phyloP scores from a whole-genome alignment of 2,888 invertebrate genomes.

The Lasioglossum vierecki region DNA sequence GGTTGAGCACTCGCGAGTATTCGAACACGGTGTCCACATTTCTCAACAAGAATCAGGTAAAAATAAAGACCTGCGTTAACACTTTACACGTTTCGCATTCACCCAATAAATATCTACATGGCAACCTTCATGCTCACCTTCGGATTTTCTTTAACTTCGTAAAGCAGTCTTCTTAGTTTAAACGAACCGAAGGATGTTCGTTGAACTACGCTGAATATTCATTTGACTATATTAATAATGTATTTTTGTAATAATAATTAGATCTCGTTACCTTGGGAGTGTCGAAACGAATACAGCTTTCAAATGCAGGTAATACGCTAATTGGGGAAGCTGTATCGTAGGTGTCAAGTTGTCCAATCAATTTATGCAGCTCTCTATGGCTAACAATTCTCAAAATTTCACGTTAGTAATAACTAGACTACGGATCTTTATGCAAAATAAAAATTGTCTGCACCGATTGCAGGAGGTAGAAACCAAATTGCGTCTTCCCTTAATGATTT shows the following conservation, averaged over 20 bases:
- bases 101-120: conserved; percentile 42
- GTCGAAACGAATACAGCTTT: neutral
- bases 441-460: no score
- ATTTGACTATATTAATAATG: conserved; percentile 23
- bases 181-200: conserved; percentile 19
- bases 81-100: neutral
- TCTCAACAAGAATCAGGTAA: conserved; percentile 18
- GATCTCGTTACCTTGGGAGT: conserved; percentile 1
- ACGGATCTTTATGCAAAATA: no score
- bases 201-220: conserved; percentile 8
- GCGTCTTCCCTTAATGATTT: no score
- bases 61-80: conserved; percentile 27
- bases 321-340: neutral
- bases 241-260: conserved; percentile 8
- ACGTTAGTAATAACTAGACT: neutral
- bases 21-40: neutral
- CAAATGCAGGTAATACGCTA: neutral
- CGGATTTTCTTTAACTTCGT: neutral
- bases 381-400: neutral
- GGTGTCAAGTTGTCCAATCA: neutral
- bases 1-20: neutral
- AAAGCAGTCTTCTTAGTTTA: conserved; percentile 55
- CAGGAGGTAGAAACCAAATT: no score
- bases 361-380: neutral
- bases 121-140: conserved; percentile 13